phyloP scores from a whole-genome alignment of 2,888 invertebrate genomes.

The Chrysolina haemoptera region DNA sequence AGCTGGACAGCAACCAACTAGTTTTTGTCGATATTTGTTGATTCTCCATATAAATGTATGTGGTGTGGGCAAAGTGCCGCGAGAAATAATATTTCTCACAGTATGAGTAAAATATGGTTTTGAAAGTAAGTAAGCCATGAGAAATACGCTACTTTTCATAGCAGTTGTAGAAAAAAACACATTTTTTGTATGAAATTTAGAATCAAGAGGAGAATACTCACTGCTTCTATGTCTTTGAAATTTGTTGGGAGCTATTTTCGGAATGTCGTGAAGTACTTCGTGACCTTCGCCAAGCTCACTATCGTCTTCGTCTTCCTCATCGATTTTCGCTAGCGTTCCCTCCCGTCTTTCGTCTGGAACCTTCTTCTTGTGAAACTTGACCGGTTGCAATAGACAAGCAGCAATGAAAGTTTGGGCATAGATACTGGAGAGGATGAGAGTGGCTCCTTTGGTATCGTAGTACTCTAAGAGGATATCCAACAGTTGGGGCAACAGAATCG shows the following conservation, averaged over 20 bases:
- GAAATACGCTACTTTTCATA: too few relatives aligned
- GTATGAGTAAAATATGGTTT: too few relatives aligned
- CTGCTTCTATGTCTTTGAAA: background rate
- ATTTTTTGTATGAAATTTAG: background rate
- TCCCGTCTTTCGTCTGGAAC: conserved; percentile 33
- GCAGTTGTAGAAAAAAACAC: too few relatives aligned
- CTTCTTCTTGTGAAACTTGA: conserved; percentile 76
- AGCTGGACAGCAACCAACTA: too few relatives aligned
- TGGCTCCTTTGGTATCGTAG: conserved; percentile 76
- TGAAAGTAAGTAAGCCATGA: too few relatives aligned
- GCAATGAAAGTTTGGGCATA: conserved; percentile 76
- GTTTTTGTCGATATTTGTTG: too few relatives aligned
- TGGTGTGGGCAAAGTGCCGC: too few relatives aligned
- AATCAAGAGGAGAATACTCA: background rate
- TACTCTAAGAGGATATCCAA: conserved; percentile 73
- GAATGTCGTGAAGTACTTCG: conserved; percentile 18
- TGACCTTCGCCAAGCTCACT: conserved; percentile 1
- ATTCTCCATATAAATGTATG: too few relatives aligned
- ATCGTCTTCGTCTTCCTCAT: conserved; percentile 27
- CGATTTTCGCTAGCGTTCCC: conserved; percentile 26
- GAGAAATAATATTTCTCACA: too few relatives aligned
- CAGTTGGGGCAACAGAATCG: conserved; percentile 77
- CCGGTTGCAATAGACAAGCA: conserved; percentile 77
- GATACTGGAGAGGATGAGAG: conserved; percentile 76
- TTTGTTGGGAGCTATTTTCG: background rate